phyloP scores from a whole-genome alignment of 2,797 vertebrate species.

The Smutsia gigantea region DNA sequence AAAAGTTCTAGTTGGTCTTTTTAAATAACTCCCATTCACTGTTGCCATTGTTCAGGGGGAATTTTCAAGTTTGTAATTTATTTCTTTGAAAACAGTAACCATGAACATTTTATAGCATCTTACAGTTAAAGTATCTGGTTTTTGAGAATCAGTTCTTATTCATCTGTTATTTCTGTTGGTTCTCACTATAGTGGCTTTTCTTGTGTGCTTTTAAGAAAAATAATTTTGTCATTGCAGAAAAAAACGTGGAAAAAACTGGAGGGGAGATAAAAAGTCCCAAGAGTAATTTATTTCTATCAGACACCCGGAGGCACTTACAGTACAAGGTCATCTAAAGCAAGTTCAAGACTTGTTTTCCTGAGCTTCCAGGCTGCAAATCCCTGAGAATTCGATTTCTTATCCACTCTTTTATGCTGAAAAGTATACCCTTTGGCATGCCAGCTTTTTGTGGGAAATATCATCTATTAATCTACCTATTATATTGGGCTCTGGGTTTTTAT shows the following conservation, averaged over 20 bases:
- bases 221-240: background rate
- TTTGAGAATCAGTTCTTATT: background rate
- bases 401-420: background rate
- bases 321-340: background rate
- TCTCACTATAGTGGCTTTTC: background rate
- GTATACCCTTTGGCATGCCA: background rate
- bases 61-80: background rate
- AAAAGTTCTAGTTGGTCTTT: background rate
- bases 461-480: background rate
- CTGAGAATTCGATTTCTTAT: background rate
- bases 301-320: background rate
- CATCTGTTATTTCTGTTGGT: background rate
- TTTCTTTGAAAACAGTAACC: slow-evolving; percentile 2
- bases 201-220: background rate
- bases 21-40: background rate
- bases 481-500: background rate
- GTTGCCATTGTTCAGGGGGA: background rate
- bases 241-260: background rate
- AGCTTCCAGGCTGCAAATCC: background rate
- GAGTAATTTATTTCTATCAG: background rate
- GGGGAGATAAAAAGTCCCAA: background rate
- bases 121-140: background rate
- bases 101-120: background rate
- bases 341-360: background rate
- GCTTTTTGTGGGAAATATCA: background rate